phyloP scores from a whole-genome alignment of 2,113 vertebrate species.

The Lepisosteus osseus region DNA sequence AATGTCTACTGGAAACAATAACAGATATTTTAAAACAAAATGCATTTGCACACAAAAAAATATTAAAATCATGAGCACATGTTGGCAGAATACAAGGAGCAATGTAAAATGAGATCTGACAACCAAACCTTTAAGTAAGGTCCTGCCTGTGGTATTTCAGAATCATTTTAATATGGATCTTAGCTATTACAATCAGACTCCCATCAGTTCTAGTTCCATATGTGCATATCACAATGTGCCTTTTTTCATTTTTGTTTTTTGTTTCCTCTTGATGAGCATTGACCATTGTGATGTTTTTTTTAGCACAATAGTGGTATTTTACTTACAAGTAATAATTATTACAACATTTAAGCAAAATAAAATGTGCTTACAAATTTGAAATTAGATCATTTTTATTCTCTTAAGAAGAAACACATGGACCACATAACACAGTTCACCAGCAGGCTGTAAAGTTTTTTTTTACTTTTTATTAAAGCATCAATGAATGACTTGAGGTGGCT shows the following conservation, averaged over 20 bases:
- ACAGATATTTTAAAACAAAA: neutral
- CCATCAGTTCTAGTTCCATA: conserved; percentile 3
- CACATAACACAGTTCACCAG: neutral
- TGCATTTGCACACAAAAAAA: neutral
- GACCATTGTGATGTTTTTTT: neutral
- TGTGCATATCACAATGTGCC: neutral
- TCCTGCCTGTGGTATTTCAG: neutral
- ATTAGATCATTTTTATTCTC: conserved; percentile 1
- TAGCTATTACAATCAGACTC: conserved; percentile 7
- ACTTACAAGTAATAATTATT: neutral
- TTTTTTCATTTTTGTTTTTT: conserved; percentile 9
- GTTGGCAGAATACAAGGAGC: conserved; percentile 13
- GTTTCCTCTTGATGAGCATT: neutral
- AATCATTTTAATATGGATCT: conserved; percentile 4
- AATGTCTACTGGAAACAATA: conserved; percentile 2
- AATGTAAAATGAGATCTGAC: conserved; percentile 10
- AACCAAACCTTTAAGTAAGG: neutral
- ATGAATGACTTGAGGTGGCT: neutral
- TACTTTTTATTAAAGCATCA: neutral
- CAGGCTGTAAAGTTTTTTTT: neutral
- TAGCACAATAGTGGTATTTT: neutral
- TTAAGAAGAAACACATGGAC: neutral
- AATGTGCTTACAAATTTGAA: conserved; percentile 5
- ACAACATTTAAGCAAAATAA: neutral
- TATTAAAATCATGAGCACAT: neutral